Percentiles rank a stretch among this genome's conserved stretches.
Evolutionary conservation across 2,113 vertebrate species (phyloP).

Genomic region (Cygnus buccinator): DNA sequence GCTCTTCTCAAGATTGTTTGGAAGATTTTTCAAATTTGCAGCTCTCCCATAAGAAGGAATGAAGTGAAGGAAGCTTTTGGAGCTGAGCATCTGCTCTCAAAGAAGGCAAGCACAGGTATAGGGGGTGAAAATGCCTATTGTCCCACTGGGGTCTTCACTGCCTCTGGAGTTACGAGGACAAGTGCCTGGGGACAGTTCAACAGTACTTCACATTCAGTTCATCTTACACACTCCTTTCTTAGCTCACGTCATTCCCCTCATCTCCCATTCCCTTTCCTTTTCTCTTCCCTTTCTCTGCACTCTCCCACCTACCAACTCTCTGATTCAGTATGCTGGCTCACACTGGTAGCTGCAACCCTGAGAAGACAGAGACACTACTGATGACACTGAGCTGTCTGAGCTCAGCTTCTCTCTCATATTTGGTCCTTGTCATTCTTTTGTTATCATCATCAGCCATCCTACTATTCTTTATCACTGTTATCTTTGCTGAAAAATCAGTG

Average conservation of each 20-base stretch:
- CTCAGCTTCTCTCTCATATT: neutral
- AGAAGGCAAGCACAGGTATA: neutral
- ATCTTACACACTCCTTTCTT: neutral
- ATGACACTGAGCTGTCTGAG: neutral
- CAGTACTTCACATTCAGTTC: neutral
- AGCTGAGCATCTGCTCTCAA: neutral
- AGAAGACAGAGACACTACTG: neutral
- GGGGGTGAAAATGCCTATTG: neutral
- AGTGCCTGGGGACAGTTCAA: neutral
- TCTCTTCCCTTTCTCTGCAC: neutral
- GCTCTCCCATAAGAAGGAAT: neutral
- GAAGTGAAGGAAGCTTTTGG: neutral
- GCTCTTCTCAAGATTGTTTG: neutral
- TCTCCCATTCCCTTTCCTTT: neutral
- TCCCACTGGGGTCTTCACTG: neutral
- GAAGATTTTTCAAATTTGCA: neutral
- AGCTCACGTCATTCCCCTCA: neutral
- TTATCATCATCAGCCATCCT: neutral
- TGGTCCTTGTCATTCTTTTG: neutral
- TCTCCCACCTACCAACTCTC: neutral
- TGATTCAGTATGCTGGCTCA: neutral
- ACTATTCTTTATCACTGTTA: neutral
- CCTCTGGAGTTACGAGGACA: neutral
- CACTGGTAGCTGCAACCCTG: neutral
- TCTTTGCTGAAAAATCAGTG: neutral